Evolutionary conservation across 2,113 vertebrate species (phyloP).

Genomic region (Turnix velox): DNA sequence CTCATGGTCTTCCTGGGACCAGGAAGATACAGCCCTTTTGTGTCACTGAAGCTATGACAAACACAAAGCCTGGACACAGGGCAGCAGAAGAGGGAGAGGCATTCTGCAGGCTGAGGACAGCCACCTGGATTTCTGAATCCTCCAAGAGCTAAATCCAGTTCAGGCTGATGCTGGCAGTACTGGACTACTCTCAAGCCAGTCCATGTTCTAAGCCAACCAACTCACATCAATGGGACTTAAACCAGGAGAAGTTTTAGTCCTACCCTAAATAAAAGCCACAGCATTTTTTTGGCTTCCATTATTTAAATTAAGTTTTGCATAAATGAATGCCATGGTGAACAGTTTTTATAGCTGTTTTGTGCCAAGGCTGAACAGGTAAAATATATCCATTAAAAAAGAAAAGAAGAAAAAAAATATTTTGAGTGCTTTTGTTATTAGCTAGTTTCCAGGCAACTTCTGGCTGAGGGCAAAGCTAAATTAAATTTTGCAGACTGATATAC

Average conservation of each 20-base stretch:
- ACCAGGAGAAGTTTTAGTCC: not conserved
- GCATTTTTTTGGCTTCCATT: not conserved
- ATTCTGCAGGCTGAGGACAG: not conserved
- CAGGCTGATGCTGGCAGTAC: not conserved
- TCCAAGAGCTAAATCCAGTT: not conserved
- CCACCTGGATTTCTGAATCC: not conserved
- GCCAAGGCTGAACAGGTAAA: not conserved
- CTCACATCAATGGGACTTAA: not conserved
- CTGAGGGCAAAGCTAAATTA: constrained; percentile 47
- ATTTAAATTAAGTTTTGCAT: not conserved
- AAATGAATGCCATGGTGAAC: not conserved
- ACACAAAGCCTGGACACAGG: rapidly evolving
- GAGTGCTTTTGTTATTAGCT: constrained; percentile 15
- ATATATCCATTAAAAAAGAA: not conserved
- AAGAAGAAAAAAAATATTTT: not conserved
- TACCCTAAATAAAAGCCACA: not conserved
- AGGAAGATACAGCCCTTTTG: not conserved
- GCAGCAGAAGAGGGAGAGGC: not conserved
- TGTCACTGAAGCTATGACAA: not conserved
- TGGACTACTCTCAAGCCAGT: not conserved
- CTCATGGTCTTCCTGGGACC: rapidly evolving
- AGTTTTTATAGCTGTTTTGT: not conserved
- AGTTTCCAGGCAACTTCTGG: constrained; percentile 19
- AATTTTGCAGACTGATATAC: not conserved
- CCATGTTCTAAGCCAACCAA: not conserved